Conservation (phyloP, 35 echinoderm and acorn worm genomes). For the Lytechinus variegatus region DNA sequence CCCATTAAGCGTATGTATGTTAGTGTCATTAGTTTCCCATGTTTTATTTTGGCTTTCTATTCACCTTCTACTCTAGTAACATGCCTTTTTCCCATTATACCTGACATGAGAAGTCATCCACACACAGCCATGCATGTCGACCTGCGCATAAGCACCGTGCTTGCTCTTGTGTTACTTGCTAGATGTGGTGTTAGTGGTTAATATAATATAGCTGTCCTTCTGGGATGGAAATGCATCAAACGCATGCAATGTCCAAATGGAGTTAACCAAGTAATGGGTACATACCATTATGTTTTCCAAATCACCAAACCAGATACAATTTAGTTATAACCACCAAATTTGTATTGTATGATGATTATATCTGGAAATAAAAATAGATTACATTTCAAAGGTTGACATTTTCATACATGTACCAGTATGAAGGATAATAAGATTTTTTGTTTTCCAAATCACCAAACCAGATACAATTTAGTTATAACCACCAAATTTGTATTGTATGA, state of each 20-base stretch:
- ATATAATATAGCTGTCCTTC: neutral
- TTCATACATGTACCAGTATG: no score
- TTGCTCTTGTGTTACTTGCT: neutral
- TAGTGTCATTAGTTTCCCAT: slow-evolving; percentile 2
- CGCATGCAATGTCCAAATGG: neutral
- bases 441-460: neutral
- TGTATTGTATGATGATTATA: neutral
- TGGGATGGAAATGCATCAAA: neutral
- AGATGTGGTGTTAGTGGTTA: neutral
- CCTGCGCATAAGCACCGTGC: no score
- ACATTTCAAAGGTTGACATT: no score
- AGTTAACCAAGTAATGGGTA: neutral
- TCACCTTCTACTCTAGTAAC: neutral
- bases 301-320: neutral
- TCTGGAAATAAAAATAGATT: neutral
- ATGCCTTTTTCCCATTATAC: neutral
- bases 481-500: neutral
- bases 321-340: neutral
- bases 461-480: neutral
- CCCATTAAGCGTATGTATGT: neutral
- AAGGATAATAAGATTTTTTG: no score
- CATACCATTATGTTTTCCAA: neutral
- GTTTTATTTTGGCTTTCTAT: neutral
- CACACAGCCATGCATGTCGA: no score
- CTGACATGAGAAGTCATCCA: neutral